Conservation (phyloP, 2,113 vertebrate species). For the Phodopus roborovskii region DNA sequence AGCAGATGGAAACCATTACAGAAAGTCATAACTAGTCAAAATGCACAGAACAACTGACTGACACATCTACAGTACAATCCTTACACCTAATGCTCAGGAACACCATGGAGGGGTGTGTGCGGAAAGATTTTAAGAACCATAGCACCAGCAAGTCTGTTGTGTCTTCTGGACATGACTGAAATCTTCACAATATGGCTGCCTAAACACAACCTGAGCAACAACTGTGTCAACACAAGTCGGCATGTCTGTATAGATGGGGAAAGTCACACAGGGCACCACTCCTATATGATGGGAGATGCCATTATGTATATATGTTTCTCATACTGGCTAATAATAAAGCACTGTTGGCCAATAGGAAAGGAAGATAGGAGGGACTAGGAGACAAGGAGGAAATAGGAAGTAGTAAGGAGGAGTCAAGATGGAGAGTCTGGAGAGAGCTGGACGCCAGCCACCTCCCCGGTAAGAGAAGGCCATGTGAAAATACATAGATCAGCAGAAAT, state of each 20-base stretch:
- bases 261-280: not conserved
- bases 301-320: too few species aligned
- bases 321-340: too few species aligned
- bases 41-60: not conserved
- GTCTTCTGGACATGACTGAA: not conserved
- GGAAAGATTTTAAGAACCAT: not conserved
- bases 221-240: not conserved
- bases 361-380: too few species aligned
- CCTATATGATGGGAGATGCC: too few species aligned
- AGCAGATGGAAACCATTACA: not conserved
- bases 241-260: not conserved
- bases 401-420: too few species aligned
- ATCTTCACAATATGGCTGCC: not conserved
- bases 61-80: not conserved
- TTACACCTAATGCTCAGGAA: not conserved
- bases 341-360: too few species aligned
- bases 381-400: too few species aligned
- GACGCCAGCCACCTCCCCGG: too few species aligned
- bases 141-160: not conserved
- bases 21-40: not conserved
- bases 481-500: too few species aligned
- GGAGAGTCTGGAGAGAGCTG: too few species aligned
- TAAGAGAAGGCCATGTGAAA: too few species aligned
- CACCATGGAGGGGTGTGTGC: not conserved
- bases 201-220: not conserved